phyloP scores from a whole-genome alignment of 2,797 vertebrate genomes.

The Melanogrammus aeglefinus region DNA sequence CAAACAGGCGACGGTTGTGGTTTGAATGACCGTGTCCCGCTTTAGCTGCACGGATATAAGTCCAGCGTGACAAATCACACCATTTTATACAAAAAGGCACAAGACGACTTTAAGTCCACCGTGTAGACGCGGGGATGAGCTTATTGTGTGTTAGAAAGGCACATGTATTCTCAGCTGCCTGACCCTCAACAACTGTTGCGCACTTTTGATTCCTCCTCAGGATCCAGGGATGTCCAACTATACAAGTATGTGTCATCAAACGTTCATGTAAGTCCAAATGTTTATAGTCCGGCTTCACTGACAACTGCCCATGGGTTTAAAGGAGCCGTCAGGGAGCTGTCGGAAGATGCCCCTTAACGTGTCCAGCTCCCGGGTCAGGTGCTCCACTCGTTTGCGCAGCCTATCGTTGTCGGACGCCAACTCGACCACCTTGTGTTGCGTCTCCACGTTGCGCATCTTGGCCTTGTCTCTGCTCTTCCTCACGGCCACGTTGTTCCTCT shows the following conservation, averaged over 20 bases:
- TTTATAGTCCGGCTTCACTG: slow-evolving; percentile 59
- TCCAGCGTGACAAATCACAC: slow-evolving; percentile 47
- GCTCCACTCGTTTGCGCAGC: slow-evolving; percentile 92
- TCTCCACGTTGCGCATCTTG: slow-evolving; percentile 95
- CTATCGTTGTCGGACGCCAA: slow-evolving; percentile 90
- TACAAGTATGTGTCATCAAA: not conserved
- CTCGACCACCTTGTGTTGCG: slow-evolving; percentile 95
- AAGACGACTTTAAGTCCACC: slow-evolving; percentile 44
- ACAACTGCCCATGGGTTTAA: slow-evolving; percentile 91
- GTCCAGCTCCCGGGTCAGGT: slow-evolving; percentile 92
- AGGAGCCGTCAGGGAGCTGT: slow-evolving; percentile 90
- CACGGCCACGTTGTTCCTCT: slow-evolving; percentile 98
- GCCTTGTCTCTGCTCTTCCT: slow-evolving; percentile 98
- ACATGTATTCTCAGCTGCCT: slow-evolving; percentile 68
- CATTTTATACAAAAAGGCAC: slow-evolving; percentile 58
- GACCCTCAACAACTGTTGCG: slow-evolving; percentile 21
- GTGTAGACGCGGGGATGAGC: slow-evolving; percentile 2
- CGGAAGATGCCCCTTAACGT: slow-evolving; percentile 94
- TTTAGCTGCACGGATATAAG: slow-evolving; percentile 68
- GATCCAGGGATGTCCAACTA: slow-evolving; percentile 44
- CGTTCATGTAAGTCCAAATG: slow-evolving; percentile 27
- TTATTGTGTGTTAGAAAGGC: slow-evolving; percentile 60
- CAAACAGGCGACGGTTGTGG: slow-evolving; percentile 20
- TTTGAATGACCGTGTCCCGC: slow-evolving; percentile 45
- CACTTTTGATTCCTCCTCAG: not conserved